Evolutionary conservation across 2,113 vertebrate genomes (phyloP).

Genomic region (Rostratula benghalensis): DNA sequence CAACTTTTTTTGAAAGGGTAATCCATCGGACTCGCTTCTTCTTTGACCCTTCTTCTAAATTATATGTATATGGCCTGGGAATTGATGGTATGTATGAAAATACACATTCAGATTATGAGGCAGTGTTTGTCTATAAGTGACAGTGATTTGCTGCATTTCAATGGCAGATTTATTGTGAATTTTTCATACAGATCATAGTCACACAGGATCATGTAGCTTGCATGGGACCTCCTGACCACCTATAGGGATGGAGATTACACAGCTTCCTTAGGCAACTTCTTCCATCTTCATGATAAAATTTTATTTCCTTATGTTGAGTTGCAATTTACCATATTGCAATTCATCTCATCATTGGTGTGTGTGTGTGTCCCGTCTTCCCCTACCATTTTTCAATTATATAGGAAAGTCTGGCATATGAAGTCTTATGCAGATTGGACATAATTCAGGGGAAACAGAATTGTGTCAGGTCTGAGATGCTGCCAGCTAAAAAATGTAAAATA

Average conservation of each 20-base stretch:
- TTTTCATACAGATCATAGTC: not conserved
- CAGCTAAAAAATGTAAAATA: not conserved
- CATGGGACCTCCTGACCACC: not conserved
- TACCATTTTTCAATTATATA: not conserved
- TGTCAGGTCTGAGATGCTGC: not conserved
- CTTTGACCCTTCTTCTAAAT: not conserved
- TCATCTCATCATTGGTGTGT: not conserved
- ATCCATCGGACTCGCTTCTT: not conserved
- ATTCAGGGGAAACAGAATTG: not conserved
- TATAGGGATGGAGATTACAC: not conserved
- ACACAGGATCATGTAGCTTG: not conserved
- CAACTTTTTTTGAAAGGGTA: not conserved
- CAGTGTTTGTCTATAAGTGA: not conserved
- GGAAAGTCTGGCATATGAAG: not conserved
- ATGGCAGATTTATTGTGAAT: not conserved
- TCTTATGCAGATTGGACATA: not conserved
- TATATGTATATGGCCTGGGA: not conserved
- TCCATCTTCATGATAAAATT: not conserved
- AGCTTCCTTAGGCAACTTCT: not conserved
- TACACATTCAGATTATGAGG: not conserved
- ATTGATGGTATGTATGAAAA: not conserved
- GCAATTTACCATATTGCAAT: not conserved
- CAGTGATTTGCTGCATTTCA: not conserved
- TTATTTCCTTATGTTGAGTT: not conserved
- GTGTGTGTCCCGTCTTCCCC: rapidly evolving